Evolutionary conservation across 2,797 vertebrate species (phyloP).

Genomic region (Ctenochaetus hawaiiensis): DNA sequence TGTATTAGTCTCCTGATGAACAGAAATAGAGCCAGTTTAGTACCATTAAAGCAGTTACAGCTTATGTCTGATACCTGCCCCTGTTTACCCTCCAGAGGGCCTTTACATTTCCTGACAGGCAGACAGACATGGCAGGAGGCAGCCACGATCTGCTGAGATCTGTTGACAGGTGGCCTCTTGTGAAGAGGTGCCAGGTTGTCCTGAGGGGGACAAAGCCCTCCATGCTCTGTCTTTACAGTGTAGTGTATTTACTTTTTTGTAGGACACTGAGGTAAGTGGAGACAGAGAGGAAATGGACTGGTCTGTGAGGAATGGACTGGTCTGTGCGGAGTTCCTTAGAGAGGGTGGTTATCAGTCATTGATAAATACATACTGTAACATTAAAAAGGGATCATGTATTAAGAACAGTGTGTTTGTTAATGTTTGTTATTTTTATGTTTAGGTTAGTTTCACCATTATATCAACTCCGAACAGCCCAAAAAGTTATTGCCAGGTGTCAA

Average conservation of each 20-base stretch:
- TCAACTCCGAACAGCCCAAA: background rate
- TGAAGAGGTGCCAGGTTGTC: conserved; percentile 67
- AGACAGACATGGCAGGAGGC: conserved; percentile 36
- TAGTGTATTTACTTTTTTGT: conserved; percentile 53
- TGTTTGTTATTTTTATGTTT: background rate
- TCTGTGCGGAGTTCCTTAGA: too few relatives aligned
- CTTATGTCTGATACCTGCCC: conserved; percentile 26
- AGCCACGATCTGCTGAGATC: conserved; percentile 55
- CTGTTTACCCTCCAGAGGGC: conserved; percentile 34
- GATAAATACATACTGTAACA: background rate
- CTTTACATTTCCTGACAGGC: conserved; percentile 53
- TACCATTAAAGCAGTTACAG: background rate
- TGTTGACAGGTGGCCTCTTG: conserved; percentile 60
- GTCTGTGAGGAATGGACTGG: too few relatives aligned
- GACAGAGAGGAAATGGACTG: too few relatives aligned
- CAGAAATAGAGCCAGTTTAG: conserved; percentile 15
- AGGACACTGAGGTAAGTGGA: conserved; percentile 3
- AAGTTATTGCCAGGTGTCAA: background rate
- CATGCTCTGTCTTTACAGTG: conserved; percentile 40
- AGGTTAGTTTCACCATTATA: background rate
- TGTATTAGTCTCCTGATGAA: conserved; percentile 5
- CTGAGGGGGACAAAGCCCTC: conserved; percentile 44
- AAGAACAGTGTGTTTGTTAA: background rate
- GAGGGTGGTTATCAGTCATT: background rate
- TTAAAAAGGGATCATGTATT: too few relatives aligned